Percentiles rank a stretch among this genome's conserved stretches.
phyloP scores from a whole-genome alignment of 2,888 invertebrate species.

The Scaptomyza parva region DNA sequence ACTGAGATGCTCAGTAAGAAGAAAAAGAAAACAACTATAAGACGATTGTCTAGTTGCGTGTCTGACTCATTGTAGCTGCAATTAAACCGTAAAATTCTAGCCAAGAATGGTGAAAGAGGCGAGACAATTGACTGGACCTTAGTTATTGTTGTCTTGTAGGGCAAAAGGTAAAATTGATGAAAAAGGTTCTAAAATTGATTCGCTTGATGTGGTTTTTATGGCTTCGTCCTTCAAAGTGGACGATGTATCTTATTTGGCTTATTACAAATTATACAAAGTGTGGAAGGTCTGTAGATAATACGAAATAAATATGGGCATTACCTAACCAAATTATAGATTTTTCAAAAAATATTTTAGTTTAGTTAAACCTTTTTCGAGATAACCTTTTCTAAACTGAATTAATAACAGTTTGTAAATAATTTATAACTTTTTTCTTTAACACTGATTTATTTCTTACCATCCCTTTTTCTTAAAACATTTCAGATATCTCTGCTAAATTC shows the following conservation, averaged over 20 bases:
- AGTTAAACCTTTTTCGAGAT: background rate
- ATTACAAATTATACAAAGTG: background rate
- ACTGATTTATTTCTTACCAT: background rate
- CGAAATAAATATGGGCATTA: background rate
- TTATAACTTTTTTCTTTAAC: no score
- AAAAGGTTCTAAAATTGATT: constrained; percentile 16
- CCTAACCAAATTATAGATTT: background rate
- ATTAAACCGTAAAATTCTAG: constrained; percentile 77
- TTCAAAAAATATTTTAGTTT: background rate
- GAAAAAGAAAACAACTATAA: constrained; percentile 24
- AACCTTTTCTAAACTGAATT: background rate
- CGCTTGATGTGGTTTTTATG: constrained; percentile 28
- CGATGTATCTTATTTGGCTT: background rate
- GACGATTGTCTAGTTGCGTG: constrained; percentile 69
- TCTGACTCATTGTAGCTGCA: constrained; percentile 63
- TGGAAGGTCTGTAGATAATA: background rate
- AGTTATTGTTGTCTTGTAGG: constrained; percentile 47
- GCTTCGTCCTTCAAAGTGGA: constrained; percentile 2
- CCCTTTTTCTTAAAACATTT: background rate
- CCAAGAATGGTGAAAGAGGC: constrained; percentile 36
- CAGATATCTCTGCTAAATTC: background rate
- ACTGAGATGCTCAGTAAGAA: constrained; percentile 30
- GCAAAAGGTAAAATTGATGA: constrained; percentile 17
- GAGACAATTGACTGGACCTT: constrained; percentile 42
- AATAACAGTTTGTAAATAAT: no score